Evolutionary conservation across 2,888 invertebrate genomes (phyloP).

Genomic region (Beris chalybata): DNA sequence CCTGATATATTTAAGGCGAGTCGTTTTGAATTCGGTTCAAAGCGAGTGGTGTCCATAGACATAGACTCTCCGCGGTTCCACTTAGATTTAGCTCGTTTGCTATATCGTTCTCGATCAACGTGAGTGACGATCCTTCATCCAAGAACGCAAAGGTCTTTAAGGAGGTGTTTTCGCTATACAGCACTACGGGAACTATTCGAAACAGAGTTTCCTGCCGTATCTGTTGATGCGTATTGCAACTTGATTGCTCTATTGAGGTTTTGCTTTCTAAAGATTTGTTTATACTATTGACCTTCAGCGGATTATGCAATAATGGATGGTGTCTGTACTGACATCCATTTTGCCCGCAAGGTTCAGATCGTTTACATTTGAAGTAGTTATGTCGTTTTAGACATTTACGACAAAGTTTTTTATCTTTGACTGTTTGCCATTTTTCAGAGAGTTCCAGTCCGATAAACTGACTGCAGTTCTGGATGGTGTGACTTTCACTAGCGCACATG

Average conservation of each 20-base stretch:
- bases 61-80: conserved; percentile 6
- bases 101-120: conserved; percentile 33
- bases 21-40: conserved; percentile 35
- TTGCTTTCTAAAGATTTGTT: not conserved
- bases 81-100: not conserved
- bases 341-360: not conserved
- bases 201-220: conserved; percentile 6
- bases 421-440: not conserved
- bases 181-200: not conserved
- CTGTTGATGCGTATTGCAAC: not conserved
- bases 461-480: no score
- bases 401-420: not conserved
- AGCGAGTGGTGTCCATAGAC: conserved; percentile 34
- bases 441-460: no score
- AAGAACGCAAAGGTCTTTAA: not conserved
- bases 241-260: not conserved
- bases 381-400: not conserved
- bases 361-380: not conserved
- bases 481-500: no score
- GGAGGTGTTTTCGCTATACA: not conserved
- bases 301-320: not conserved
- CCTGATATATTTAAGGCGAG: conserved; percentile 32
- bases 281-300: not conserved
- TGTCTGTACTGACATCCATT: not conserved
- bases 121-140: conserved; percentile 31